Percentiles rank a stretch among this genome's conserved stretches.
Conservation (phyloP, 2,888 invertebrate genomes). For the Uropetala carovei region DNA sequence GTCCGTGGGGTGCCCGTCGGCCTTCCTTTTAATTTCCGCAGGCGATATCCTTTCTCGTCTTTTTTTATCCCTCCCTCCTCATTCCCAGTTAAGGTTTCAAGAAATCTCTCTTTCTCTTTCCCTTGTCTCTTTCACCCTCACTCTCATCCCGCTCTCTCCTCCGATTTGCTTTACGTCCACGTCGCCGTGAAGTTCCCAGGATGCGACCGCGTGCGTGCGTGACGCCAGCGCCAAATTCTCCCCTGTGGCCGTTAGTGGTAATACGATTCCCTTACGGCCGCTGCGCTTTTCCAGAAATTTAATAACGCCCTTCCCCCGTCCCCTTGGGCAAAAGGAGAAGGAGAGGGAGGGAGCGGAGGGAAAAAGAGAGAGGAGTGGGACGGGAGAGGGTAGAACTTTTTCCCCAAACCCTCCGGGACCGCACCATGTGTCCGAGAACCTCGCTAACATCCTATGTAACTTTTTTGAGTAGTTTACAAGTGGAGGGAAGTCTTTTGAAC, state of each 20-base stretch:
- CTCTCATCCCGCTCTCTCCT: neutral
- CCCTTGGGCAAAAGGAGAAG: neutral
- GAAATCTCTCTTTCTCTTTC: conserved; percentile 1
- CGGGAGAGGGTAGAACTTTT: neutral
- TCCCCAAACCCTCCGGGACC: neutral
- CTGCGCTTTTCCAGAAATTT: conserved; percentile 63
- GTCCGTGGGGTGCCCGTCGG: neutral
- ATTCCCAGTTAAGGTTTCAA: neutral
- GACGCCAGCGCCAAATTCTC: conserved; percentile 58
- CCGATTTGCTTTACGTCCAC: conserved; percentile 51
- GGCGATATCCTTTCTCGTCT: conserved; percentile 30
- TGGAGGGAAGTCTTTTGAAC: conserved; percentile 20
- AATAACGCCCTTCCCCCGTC: conserved; percentile 15
- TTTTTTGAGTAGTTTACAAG: conserved; percentile 43
- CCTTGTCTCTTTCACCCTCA: neutral
- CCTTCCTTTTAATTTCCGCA: conserved; percentile 59
- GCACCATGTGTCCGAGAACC: conserved; percentile 49
- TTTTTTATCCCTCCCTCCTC: neutral
- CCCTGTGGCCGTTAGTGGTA: conserved; percentile 59
- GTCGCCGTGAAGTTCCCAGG: conserved; percentile 48
- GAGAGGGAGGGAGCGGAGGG: neutral
- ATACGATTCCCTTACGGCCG: conserved; percentile 62
- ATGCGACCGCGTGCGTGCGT: conserved; percentile 50
- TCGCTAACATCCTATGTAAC: neutral
- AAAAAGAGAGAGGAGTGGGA: neutral